phyloP scores from a whole-genome alignment of 2,888 invertebrate genomes.

The Agrotis exclamationis region DNA sequence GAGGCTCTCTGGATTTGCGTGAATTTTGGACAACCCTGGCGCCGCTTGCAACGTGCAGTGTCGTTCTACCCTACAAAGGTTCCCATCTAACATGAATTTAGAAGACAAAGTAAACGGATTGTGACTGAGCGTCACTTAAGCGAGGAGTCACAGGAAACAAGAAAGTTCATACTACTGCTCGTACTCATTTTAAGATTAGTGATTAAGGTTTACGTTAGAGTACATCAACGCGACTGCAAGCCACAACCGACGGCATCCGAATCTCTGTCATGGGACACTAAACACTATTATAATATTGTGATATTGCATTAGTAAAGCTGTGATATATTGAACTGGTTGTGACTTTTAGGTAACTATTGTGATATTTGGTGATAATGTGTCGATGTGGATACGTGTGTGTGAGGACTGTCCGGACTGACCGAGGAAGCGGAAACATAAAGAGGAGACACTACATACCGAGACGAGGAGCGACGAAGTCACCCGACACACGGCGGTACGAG shows the following conservation, averaged over 20 bases:
- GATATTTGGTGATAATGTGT: constrained; percentile 87
- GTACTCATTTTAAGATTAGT: constrained; percentile 26
- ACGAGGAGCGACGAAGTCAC: constrained; percentile 60
- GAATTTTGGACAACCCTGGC: constrained; percentile 85
- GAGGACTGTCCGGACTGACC: constrained; percentile 69
- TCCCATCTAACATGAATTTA: constrained; percentile 42
- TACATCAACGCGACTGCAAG: constrained; percentile 64
- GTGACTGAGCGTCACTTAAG: constrained; percentile 39
- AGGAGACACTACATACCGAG: constrained; percentile 66
- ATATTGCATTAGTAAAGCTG: constrained; percentile 89
- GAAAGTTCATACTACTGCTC: constrained; percentile 19
- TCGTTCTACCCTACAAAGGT: constrained; percentile 58
- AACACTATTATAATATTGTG: constrained; percentile 82
- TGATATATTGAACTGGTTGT: constrained; percentile 89
- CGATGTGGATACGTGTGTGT: constrained; percentile 67
- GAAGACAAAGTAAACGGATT: constrained; percentile 31
- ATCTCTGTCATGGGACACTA: constrained; percentile 69
- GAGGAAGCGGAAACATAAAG: constrained; percentile 70
- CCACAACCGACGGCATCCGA: constrained; percentile 68
- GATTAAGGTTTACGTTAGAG: constrained; percentile 37
- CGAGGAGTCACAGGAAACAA: constrained; percentile 36
- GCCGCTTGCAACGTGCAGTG: constrained; percentile 74
- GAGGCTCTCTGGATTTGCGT: constrained; percentile 84
- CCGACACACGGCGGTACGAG: constrained; percentile 57
- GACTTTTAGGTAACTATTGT: constrained; percentile 90